Conservation (phyloP, 2,113 vertebrate species). For the Oreochromis niloticus region DNA sequence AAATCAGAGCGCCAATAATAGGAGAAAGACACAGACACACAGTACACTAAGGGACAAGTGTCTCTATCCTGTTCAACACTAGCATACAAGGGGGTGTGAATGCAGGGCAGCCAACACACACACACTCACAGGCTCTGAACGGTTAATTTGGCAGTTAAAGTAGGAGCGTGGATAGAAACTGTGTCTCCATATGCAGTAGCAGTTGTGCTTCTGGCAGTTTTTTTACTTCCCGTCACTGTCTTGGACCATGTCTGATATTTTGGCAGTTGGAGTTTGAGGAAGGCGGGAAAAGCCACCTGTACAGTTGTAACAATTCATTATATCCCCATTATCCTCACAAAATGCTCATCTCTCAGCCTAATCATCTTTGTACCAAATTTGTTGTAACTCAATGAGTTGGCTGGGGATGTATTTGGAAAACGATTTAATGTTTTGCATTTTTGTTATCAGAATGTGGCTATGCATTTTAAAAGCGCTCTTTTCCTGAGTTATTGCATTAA, state of each 20-base stretch:
- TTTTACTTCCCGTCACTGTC: not conserved
- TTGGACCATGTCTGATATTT: constrained; percentile 10
- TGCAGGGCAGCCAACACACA: not conserved
- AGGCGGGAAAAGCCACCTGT: constrained; percentile 9
- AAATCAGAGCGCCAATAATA: constrained; percentile 7
- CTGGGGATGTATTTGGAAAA: not conserved
- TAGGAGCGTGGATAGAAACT: not conserved
- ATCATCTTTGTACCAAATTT: not conserved
- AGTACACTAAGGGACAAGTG: constrained; percentile 5
- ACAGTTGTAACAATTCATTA: not conserved
- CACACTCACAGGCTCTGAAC: not conserved
- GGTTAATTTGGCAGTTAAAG: constrained; percentile 32
- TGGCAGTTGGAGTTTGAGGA: constrained; percentile 7
- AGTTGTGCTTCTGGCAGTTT: constrained; percentile 30
- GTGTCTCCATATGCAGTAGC: constrained; percentile 35
- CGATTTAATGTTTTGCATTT: not conserved
- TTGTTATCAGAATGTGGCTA: not conserved
- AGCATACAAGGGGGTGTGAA: constrained; percentile 11
- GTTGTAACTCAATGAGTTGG: not conserved
- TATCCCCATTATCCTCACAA: not conserved
- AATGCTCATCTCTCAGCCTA: not conserved
- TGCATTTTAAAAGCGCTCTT: not conserved
- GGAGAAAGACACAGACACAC: not conserved
- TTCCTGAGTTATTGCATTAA: not conserved
- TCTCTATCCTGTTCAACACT: constrained; percentile 16